Evolutionary conservation across 1,140 invertebrate species (phyloP), one percentile per base, ranked within the genome.

Genomic region (Dendroctonus ponderosae): DNA sequence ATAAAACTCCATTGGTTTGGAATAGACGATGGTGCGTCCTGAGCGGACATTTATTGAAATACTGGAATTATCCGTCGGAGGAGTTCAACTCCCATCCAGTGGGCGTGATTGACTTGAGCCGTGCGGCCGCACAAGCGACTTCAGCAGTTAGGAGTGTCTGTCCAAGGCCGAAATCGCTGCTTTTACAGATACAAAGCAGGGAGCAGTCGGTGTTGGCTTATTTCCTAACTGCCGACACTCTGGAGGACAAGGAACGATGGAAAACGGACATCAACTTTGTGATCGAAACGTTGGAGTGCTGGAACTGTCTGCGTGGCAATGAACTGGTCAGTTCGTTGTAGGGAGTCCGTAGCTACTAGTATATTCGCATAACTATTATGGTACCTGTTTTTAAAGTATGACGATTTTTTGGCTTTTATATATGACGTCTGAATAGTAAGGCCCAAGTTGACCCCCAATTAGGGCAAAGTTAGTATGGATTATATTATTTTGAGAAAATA

Each of bases 31-130:
- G 79, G 79, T 81, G 80, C 68, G 59, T 76, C 6, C 66, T 82
- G 6, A 62, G 76, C 11, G 75, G 74, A 0, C 69, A 72, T 46
- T 48, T 62, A 5, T 66, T 82, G 7, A 71, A 74, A 61, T 80
- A 80, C 50, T 82, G 79, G 79, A 81, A 81, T 63, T 81, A 80
- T 71, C 80, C 80, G 0, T 68, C 63, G 5, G 78, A 80, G 42
- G 76, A 79, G 67, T 54, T 59, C 3, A 48, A 58, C 2, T 70
- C 72, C 41, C 26, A 66, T 0, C 79, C 80, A 0, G 11, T 79
- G 0, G 63, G 70, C 2, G 52, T 60, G 0, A 77, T 82, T 39
- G 76, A 82, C 69, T 66, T 82, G 11, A 71, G 67, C 2, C 63
- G 74, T 51, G 80, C 78, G 50, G 62, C 71, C 0, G 72, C 67